Percentiles rank a stretch among this genome's conserved stretches.
Conservation (phyloP, 2,113 vertebrate species). For the Scartelaos histophorus region DNA sequence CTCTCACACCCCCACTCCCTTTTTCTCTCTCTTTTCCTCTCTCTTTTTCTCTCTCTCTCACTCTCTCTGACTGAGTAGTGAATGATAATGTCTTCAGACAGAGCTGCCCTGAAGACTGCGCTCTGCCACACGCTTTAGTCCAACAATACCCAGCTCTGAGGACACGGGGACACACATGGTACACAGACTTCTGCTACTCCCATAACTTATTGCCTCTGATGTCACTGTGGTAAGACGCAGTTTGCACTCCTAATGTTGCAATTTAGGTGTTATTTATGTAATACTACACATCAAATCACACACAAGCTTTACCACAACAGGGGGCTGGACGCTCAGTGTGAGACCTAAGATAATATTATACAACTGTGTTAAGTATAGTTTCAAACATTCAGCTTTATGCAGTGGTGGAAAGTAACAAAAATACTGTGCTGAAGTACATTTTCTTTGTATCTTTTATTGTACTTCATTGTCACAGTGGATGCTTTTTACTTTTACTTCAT, state of each 20-base stretch:
- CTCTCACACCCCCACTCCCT: not conserved
- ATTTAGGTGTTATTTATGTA: not conserved
- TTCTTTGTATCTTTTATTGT: no score
- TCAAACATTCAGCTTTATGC: not conserved
- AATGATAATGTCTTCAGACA: constrained; percentile 57
- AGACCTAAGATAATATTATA: not conserved
- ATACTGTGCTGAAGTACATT: no score
- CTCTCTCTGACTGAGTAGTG: constrained; percentile 15
- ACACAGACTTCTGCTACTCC: not conserved
- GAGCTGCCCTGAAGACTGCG: constrained; percentile 37
- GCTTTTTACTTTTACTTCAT: no score
- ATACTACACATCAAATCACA: not conserved
- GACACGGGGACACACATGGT: not conserved
- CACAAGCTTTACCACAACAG: not conserved
- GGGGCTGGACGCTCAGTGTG: not conserved
- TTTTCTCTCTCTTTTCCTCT: no score
- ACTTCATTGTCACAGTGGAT: no score
- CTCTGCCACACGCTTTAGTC: constrained; percentile 22
- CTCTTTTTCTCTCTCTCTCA: not conserved
- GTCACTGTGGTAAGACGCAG: not conserved
- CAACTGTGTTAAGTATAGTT: not conserved
- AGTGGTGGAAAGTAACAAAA: not conserved
- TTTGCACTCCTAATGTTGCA: not conserved
- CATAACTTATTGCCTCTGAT: not conserved
- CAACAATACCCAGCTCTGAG: constrained; percentile 21